Conservation (phyloP, 2,113 vertebrate species). For the Carassius auratus region DNA sequence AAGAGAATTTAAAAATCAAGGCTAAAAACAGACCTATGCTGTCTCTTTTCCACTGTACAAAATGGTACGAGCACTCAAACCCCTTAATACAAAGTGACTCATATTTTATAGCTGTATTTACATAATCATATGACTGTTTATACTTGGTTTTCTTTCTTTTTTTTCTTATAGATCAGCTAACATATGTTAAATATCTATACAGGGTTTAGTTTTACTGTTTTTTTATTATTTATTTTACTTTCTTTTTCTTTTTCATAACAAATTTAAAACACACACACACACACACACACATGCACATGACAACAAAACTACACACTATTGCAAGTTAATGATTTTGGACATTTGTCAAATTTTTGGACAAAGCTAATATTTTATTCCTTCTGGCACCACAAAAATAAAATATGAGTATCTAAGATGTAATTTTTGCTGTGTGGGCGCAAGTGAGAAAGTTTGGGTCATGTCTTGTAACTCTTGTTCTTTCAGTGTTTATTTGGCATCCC, state of each 20-base stretch:
- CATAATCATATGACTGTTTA: slow-evolving; percentile 3
- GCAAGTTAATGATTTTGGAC: background rate
- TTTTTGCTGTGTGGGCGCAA: background rate
- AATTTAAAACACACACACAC: too few species aligned
- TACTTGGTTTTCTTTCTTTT: background rate
- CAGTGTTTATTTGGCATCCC: background rate
- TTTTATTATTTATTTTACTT: background rate
- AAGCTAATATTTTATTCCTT: background rate
- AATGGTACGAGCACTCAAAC: background rate
- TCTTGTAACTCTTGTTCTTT: background rate
- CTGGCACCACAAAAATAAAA: background rate
- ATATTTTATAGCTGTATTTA: slow-evolving; percentile 15
- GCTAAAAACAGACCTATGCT: background rate
- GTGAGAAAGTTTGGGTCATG: background rate
- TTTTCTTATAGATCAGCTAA: background rate
- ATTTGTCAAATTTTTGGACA: background rate
- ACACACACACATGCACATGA: background rate
- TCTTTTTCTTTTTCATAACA: background rate
- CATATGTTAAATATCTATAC: background rate
- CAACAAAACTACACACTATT: background rate
- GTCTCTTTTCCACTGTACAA: background rate
- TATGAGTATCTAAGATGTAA: background rate
- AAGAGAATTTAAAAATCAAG: background rate
- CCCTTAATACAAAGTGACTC: slow-evolving; percentile 10
- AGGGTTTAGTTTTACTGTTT: too few species aligned